Base-by-base conservation (phyloP, 2,888 invertebrate species). In the Polydrusus cervinus region DNA sequence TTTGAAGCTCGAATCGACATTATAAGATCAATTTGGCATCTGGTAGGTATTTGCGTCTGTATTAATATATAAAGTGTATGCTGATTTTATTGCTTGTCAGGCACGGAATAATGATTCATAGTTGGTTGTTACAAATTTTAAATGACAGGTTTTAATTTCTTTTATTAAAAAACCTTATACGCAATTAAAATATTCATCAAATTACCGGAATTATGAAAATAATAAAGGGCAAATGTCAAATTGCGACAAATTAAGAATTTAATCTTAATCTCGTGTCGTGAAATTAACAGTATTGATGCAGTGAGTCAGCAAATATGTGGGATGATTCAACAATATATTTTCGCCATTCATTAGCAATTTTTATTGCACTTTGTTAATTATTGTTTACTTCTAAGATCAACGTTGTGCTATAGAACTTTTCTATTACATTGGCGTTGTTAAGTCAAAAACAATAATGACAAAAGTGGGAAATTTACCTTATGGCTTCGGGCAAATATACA, bases 201-300 rank as follows among this genome's bases (percentile, higher is more conserved):
- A 65, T 65, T 65, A 14, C 14, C 16, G 47, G 13, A 65, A 34
- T 43, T 13, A 25, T 65, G 14, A 65, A 49, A 65, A 49, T 43
- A 13, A 25, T 65, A 30, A 65, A 67, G 67, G 40, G 66, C 66
- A 67, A 55, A 67, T 55, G 53, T 67, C 55, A 65, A 13, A 20
- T 55, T 55, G 40, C 40, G 5, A 14, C 60, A 60, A 53, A 55
- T 67, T 53, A 67, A 55, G 40, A 67, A 38, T n/a, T 53, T 40
- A 30, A 53, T 18, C 53, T 53, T 40, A 30, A 53, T 18, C 53
- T 40, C 43, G 53, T 49, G 65, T 30, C 16, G n/a, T 18, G 16
- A 43, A 60, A 40, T 14, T 1, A 13, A 43, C 43, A 43, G 34
- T 11, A 25, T n/a, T n/a, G n/a, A n/a, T 13, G 30, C 30, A 14